phyloP scores from a whole-genome alignment of 2,888 invertebrate genomes.

The Ceriagrion tenellum region DNA sequence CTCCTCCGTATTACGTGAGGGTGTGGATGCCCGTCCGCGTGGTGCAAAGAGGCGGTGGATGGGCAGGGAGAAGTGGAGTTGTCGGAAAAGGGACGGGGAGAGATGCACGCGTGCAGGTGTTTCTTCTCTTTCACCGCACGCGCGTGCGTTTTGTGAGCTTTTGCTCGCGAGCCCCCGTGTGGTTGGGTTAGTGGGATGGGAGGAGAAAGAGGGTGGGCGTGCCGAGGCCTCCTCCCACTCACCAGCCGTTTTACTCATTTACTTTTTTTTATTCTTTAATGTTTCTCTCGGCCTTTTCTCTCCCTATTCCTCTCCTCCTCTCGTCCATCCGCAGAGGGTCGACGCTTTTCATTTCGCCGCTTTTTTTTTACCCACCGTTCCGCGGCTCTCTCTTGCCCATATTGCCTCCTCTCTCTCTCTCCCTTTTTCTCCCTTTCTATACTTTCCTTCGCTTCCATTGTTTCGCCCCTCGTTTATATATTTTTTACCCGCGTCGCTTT shows the following conservation, averaged over 20 bases:
- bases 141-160: not conserved
- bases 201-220: too few relatives aligned
- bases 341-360: conserved; percentile 34
- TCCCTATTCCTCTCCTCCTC: not conserved
- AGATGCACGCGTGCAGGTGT: not conserved
- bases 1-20: not conserved
- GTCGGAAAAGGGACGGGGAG: not conserved
- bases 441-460: conserved; percentile 14
- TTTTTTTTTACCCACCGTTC: not conserved
- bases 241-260: not conserved
- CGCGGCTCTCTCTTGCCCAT: not conserved
- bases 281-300: not conserved
- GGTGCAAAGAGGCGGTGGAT: not conserved
- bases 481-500: conserved; percentile 4
- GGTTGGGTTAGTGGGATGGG: not conserved
- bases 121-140: not conserved
- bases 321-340: not conserved
- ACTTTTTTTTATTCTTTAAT: conserved; percentile 20
- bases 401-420: conserved; percentile 23
- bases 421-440: not conserved
- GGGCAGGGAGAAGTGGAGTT: not conserved
- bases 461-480: not conserved
- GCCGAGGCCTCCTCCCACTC: not conserved
- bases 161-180: not conserved
- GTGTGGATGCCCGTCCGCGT: not conserved